Base-by-base conservation (phyloP, 1,140 invertebrate species). In the Neomicropteryx cornuta region DNA sequence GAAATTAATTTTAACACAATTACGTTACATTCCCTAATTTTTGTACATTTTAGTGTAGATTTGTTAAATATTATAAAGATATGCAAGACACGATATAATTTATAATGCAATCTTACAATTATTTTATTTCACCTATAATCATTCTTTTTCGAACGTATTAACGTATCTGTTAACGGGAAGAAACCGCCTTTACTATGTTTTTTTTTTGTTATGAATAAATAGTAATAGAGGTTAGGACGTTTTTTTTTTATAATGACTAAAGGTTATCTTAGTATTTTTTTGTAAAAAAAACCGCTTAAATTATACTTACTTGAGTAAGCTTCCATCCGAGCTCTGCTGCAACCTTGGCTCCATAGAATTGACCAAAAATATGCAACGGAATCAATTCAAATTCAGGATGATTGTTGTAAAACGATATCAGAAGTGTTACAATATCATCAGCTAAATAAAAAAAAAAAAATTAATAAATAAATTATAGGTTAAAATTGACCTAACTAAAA, bases 261-360 rank as follows among this genome's bases (percentile, higher is more conserved):
- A 27, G 13, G 8, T 27, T 8, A 8, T 8, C 23, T 27, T 27
- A 27, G 13, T 27, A 27, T 8, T 8, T 8, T 8, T 8, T 13
- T 27, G 13, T 8, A 8, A 27, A 27, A 27, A 8, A 27, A 27
- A 27, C 13, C 6, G 13, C 29, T 5, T 31, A 13, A 31, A 5
- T 31, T 38, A 18, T 29, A 53, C 46, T 47, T 45, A 66, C 63
- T 34, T 56, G 32, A 14, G 44, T 16, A 6, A 68, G 41, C 39
- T 55, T 57, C 38, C 58, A 53, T 44, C 62, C 68, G 43, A 82
- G 73, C 33, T 71, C 68, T 3, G 74, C 58, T 2, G 76, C 72
- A 68, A 82, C 72, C 55, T 81, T 79, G 2, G 77, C 77, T 32
- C 79, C 79, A 53, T 81, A 79, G 1, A 74, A 78, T 57, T 82